Evolutionary conservation across 2,888 invertebrate genomes (phyloP).

Genomic region (Drosophila subquinaria): DNA sequence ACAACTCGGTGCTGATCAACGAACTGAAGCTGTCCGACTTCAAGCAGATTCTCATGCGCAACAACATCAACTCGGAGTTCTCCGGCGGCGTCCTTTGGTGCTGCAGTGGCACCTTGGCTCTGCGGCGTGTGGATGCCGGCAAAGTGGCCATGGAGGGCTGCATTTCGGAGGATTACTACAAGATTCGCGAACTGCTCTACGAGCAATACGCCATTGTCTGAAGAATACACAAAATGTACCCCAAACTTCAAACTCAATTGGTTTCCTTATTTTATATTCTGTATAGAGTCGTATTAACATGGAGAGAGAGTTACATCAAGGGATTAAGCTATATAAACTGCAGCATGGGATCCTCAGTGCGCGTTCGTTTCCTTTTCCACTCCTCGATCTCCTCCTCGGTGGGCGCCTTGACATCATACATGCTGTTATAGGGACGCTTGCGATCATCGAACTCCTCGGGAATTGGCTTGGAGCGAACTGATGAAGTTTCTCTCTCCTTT

Average conservation of each 20-base stretch:
- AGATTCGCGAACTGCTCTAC: constrained; percentile 95
- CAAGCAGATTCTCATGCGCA: constrained; percentile 91
- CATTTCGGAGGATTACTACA: constrained; percentile 97
- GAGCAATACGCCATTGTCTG: constrained; percentile 98
- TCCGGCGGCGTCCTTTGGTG: constrained; percentile 97
- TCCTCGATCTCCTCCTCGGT: constrained; percentile 97
- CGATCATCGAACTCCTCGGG: constrained; percentile 92
- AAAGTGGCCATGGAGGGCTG: constrained; percentile 97
- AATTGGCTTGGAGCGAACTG: constrained; percentile 44
- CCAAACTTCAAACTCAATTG: not conserved
- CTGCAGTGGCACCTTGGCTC: constrained; percentile 95
- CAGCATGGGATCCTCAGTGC: constrained; percentile 97
- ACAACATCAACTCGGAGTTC: constrained; percentile 94
- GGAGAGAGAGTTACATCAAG: not conserved
- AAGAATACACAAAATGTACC: constrained; percentile 48
- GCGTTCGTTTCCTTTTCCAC: constrained; percentile 93
- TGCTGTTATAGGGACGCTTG: constrained; percentile 97
- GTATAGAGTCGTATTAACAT: not conserved
- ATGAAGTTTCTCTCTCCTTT: constrained; percentile 49
- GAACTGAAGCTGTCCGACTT: constrained; percentile 96
- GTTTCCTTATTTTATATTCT: not conserved
- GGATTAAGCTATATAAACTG: constrained; percentile 86
- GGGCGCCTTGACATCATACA: constrained; percentile 93
- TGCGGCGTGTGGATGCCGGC: constrained; percentile 95
- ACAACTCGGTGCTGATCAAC: constrained; percentile 96